Conservation (phyloP, 2,888 invertebrate genomes). For the Myathropa florea region DNA sequence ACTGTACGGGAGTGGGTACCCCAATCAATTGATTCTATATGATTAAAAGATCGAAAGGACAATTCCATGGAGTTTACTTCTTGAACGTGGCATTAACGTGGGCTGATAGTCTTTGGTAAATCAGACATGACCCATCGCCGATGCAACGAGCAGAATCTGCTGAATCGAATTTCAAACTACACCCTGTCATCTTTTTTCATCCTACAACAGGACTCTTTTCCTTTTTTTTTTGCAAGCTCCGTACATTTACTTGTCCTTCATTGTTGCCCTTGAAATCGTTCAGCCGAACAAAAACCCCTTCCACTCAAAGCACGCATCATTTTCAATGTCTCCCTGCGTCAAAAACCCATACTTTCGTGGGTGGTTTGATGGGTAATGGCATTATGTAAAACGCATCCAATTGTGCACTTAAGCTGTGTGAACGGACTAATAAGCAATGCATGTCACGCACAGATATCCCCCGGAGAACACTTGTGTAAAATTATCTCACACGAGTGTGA, state of each 20-base stretch:
- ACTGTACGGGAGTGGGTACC: no score
- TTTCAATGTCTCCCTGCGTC: background rate
- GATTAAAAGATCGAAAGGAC: no score
- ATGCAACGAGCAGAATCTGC: no score
- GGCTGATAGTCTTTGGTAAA: no score
- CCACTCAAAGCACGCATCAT: background rate
- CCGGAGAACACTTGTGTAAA: slow-evolving; percentile 53
- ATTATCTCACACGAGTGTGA: slow-evolving; percentile 38
- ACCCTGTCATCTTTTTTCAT: no score
- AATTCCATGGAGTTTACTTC: no score
- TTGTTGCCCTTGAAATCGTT: background rate
- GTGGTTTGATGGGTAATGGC: slow-evolving; percentile 48
- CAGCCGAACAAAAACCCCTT: background rate
- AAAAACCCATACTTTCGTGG: slow-evolving; percentile 27
- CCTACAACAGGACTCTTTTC: background rate
- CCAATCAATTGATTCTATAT: no score
- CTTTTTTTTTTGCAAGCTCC: background rate
- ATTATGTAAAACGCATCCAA: slow-evolving; percentile 53
- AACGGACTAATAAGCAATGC: slow-evolving; percentile 50
- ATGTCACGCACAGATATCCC: slow-evolving; percentile 58
- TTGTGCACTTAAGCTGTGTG: slow-evolving; percentile 39
- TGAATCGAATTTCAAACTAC: no score
- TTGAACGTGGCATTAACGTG: no score
- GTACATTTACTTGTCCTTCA: no score
- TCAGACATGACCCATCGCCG: no score